Percentiles rank a stretch among this genome's conserved stretches.
phyloP scores from a whole-genome alignment of 2,888 invertebrate species.

The Drosophila neutralis region DNA sequence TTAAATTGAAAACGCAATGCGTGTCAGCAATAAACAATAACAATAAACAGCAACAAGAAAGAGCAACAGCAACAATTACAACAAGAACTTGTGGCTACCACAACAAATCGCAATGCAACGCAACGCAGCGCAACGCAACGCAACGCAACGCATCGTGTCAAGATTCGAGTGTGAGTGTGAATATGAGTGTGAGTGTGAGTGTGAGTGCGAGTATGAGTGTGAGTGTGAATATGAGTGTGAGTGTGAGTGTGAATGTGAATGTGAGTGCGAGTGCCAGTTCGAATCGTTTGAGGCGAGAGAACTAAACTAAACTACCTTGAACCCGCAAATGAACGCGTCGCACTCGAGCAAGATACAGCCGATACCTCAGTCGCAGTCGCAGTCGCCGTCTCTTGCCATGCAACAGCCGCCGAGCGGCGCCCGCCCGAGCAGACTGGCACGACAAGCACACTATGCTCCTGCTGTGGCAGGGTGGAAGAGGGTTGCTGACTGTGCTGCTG shows the following conservation, averaged over 20 bases:
- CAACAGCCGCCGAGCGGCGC: constrained; percentile 17
- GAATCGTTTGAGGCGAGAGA: constrained; percentile 49
- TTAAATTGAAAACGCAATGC: constrained; percentile 45
- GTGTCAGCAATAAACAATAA: constrained; percentile 43
- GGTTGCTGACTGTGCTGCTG: background rate
- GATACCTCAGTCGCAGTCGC: constrained; percentile 22
- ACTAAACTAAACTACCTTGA: constrained; percentile 78
- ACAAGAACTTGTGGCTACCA: constrained; percentile 39
- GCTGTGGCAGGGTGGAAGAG: background rate
- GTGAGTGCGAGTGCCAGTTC: constrained; percentile 21
- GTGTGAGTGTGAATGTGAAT: background rate
- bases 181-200: too few relatives aligned
- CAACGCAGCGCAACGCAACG: background rate
- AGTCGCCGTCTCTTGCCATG: background rate
- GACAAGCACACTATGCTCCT: background rate
- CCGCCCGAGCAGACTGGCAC: constrained; percentile 4
- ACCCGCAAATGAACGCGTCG: constrained; percentile 63
- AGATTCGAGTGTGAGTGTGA: constrained; percentile 11
- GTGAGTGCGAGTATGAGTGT: background rate
- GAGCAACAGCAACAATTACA: constrained; percentile 26
- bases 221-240: background rate
- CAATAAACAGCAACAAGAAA: background rate
- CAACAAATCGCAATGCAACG: constrained; percentile 27
- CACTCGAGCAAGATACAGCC: constrained; percentile 28
- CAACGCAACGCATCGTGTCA: constrained; percentile 21